phyloP scores from a whole-genome alignment of 2,113 vertebrate genomes.

The Odocoileus hemionus region DNA sequence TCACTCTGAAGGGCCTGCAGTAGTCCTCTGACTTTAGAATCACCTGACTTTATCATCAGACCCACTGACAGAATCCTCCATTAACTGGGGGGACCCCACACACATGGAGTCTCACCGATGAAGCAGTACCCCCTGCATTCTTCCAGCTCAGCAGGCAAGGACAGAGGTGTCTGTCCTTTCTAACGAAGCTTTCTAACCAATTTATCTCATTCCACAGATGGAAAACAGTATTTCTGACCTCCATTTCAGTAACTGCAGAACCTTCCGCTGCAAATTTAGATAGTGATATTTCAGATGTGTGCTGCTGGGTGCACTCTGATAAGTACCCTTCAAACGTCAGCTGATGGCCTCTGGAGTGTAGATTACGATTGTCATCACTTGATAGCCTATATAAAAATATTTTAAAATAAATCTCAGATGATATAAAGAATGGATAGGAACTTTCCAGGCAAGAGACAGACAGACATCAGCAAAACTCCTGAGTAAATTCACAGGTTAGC shows the following conservation, averaged over 20 bases:
- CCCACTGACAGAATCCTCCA: not conserved
- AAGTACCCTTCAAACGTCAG: not conserved
- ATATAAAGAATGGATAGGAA: not conserved
- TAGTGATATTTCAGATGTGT: not conserved
- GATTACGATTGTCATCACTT: not conserved
- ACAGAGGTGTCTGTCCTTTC: not conserved
- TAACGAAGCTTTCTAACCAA: not conserved
- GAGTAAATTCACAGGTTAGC: not conserved
- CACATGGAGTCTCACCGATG: not conserved
- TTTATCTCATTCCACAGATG: not conserved
- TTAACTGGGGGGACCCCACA: not conserved
- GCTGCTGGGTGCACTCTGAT: not conserved
- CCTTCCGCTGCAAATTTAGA: not conserved
- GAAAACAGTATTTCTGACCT: not conserved
- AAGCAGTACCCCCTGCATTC: not conserved
- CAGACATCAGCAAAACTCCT: not conserved
- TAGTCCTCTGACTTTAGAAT: not conserved
- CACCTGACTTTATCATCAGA: not conserved
- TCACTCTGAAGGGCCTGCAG: not conserved
- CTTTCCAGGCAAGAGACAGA: not conserved
- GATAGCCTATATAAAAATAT: not conserved
- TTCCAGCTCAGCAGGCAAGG: not conserved
- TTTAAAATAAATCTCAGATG: conserved; percentile 23
- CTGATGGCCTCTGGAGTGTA: not conserved
- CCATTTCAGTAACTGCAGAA: not conserved